Base-by-base conservation (phyloP, 2,888 invertebrate genomes). In the Colletes collaris region DNA sequence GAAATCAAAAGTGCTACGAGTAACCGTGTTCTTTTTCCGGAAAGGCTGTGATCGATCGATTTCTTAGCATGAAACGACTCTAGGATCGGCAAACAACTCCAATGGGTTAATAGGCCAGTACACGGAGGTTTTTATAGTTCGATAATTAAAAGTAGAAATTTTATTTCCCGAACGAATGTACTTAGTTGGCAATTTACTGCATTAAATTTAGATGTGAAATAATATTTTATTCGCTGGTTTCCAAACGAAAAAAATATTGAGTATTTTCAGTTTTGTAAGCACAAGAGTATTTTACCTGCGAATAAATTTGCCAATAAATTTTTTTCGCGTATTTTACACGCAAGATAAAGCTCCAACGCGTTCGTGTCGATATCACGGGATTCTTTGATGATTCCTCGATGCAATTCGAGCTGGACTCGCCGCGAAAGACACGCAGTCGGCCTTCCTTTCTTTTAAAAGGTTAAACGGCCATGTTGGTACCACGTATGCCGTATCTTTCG, bases 381-480 rank as follows among this genome's bases (percentile, higher is more conserved):
- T 70, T 66, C 63, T 53, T 70, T 59, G 56, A 63, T 66, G 73
- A 11, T 70, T 55, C 56, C 67, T 63, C 56, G 75, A 78, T 77
- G 83, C 73, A 75, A 76, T 68, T 63, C 62, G 46, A 64, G 72
- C 53, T 66, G 63, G 44, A 53, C 69, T 77, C 68, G 37, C 60
- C 37, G 63, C 49, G 76, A 85, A 73, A 77, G 75, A 66, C 67
- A 16, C 73, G 63, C 64, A 77, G 78, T 62, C 84, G 86, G 89
- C 88, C 89, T 89, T 89, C 89, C 90, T 90, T 88, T 89, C 88
- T 87, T 86, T 83, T 68, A 67, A 91, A 91, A 91, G 90, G 91
- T 91, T 91, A 91, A 89, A 88, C 88, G 89, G 89, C 84, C 87
- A 89, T 84, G 83, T 79, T 86, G 67, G 78, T 85, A 84, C 82